Base-by-base conservation (phyloP, 2,113 vertebrate genomes). In the Oophaga pumilio region DNA sequence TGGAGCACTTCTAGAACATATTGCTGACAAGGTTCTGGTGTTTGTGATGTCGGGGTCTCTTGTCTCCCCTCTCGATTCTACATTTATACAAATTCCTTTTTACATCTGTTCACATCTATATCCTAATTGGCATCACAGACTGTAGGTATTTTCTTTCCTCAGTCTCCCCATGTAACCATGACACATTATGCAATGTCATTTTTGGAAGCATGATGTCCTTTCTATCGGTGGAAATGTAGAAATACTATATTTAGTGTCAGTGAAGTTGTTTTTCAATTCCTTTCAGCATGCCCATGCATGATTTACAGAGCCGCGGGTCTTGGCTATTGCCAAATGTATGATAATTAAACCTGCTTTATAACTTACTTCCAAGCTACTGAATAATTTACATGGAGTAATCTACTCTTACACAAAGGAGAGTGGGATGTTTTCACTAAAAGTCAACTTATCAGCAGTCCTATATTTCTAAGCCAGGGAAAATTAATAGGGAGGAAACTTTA, bases 241-340 rank as follows among this genome's bases (percentile, higher is more conserved):
- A n/a, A 9, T 69, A 14, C 62, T 79, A 86, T 79, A 79, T 77
- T 79, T 79, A 86, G 50, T 22, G 24, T 66, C 17, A 56, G 52
- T 68, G 60, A 86, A 86, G 59, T 15, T 33, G 49, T 79, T 66
- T 69, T 68, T 86, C 76, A 79, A 43, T 68, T 77, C 57, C 73
- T 86, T 79, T 86, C 85, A 86, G 85, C 76, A 69, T 50, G 76
- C 24, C 76, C 59, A 86, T 86, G 85, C 85, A 79, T 86, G 76
- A 79, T 69, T 86, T 79, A 86, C 17, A 24, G 22, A 68, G 57
- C 62, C n/a, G 50, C 50, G 17, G 50, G 50, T 56, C 78, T 59
- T 68, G 24, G 60, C 60, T 33, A 18, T 79, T 69, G 85, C 85
- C 49, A 86, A 68, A 86, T 69, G 85, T 78, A 79, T 68, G 76